Conservation (phyloP, 2,888 invertebrate species). For the Mythimna albipuncta region DNA sequence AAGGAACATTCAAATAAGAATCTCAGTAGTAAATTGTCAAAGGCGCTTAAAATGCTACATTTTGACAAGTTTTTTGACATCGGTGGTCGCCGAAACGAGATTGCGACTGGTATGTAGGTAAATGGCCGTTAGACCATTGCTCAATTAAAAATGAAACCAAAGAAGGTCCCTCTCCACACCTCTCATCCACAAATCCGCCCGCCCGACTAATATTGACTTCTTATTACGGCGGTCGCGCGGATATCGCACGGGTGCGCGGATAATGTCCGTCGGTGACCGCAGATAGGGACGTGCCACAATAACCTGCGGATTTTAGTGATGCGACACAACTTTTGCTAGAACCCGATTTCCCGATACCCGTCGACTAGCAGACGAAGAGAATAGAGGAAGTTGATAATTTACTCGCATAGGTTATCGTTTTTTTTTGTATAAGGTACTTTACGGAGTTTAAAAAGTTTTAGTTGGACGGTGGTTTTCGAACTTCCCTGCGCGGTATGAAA, state of each 20-base stretch:
- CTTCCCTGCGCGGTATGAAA: conserved; percentile 1
- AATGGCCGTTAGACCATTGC: too few relatives aligned
- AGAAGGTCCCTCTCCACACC: conserved; percentile 66
- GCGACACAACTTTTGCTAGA: conserved; percentile 49
- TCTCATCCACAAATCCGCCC: conserved; percentile 78
- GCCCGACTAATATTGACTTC: conserved; percentile 87
- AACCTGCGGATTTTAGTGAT: conserved; percentile 72
- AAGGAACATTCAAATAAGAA: too few relatives aligned
- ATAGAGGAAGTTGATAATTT: conserved; percentile 32
- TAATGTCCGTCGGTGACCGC: conserved; percentile 67
- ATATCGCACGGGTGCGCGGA: conserved; percentile 74
- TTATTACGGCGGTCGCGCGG: conserved; percentile 78
- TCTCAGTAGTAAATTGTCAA: too few relatives aligned
- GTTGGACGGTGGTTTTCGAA: conserved; percentile 11
- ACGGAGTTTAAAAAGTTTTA: conserved; percentile 19
- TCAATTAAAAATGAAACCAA: too few relatives aligned
- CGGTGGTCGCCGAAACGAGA: too few relatives aligned
- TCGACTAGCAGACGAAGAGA: conserved; percentile 36
- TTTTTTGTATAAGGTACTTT: conserved; percentile 23
- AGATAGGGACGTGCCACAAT: conserved; percentile 72
- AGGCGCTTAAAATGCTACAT: too few relatives aligned
- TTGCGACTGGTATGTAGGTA: too few relatives aligned
- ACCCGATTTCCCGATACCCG: conserved; percentile 39
- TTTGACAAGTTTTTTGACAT: too few relatives aligned
- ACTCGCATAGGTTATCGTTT: conserved; percentile 29